A percentile compares a stretch with the other conserved stretches of the same genome.
Evolutionary conservation across 2,797 vertebrate genomes (phyloP).

Genomic region (Diplodus sargus): DNA sequence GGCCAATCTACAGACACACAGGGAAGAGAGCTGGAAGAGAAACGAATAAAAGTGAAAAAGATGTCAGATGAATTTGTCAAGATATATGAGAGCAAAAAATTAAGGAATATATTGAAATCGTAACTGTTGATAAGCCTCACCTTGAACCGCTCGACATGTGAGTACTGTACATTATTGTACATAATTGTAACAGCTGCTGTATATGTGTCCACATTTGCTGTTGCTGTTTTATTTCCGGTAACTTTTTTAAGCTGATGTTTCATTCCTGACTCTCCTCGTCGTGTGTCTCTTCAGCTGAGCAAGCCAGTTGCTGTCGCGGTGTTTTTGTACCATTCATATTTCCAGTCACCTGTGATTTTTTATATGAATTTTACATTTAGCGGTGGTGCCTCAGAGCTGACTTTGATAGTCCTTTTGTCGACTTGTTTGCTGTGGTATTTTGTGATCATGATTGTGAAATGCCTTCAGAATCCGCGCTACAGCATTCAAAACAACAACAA

Average conservation of each 20-base stretch:
- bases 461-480: constrained; percentile 56
- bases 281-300: constrained; percentile 64
- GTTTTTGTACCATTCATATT: constrained; percentile 62
- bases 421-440: constrained; percentile 68
- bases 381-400: constrained; percentile 67
- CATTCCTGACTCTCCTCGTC: constrained; percentile 18
- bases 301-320: constrained; percentile 70
- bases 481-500: constrained; percentile 19
- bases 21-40: constrained; percentile 32
- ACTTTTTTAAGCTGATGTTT: constrained; percentile 15
- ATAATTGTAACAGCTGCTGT: constrained; percentile 32
- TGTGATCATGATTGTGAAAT: constrained; percentile 70
- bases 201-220: constrained; percentile 20
- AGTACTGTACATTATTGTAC: constrained; percentile 19
- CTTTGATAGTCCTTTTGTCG: constrained; percentile 53
- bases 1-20: constrained; percentile 64
- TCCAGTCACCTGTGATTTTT: constrained; percentile 68
- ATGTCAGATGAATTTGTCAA: constrained; percentile 31
- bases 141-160: not conserved
- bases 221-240: constrained; percentile 29
- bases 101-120: constrained; percentile 12
- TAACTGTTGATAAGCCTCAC: constrained; percentile 13
- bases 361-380: constrained; percentile 66
- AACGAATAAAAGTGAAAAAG: not conserved
- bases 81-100: not conserved